Conservation (phyloP, 2,888 invertebrate species). For the Petrolisthes manimaculis region DNA sequence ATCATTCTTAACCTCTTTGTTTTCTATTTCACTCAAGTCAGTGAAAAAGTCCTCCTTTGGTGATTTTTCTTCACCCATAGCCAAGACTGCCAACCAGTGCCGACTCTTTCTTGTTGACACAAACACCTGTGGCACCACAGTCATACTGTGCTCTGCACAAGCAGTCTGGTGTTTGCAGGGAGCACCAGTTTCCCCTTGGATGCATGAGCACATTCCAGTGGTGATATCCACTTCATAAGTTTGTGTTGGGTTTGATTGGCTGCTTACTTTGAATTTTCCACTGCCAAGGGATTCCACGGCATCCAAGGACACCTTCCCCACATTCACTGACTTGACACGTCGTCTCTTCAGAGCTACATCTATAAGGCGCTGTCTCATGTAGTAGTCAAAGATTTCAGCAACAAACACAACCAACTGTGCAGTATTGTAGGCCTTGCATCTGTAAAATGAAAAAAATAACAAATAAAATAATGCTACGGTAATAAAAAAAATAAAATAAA, state of each 20-base stretch:
- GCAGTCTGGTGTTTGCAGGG: slow-evolving; percentile 12
- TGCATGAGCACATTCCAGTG: too few species aligned
- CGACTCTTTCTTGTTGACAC: neutral
- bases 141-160: too few species aligned
- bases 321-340: neutral
- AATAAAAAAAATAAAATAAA: too few species aligned
- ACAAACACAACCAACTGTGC: too few species aligned
- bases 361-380: slow-evolving; percentile 7
- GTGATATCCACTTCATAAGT: too few species aligned
- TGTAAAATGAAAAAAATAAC: neutral
- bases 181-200: slow-evolving; percentile 2
- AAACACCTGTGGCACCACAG: too few species aligned
- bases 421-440: too few species aligned
- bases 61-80: neutral
- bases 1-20: neutral
- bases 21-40: neutral
- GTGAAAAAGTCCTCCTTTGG: neutral
- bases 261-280: neutral
- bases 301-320: neutral
- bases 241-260: neutral
- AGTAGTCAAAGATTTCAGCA: neutral
- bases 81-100: neutral
- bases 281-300: neutral
- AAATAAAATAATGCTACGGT: too few species aligned
- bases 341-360: slow-evolving; percentile 4